Percentiles rank a stretch among this genome's conserved stretches.
Conservation (phyloP, 2,888 invertebrate genomes). For the Empis stercorea region DNA sequence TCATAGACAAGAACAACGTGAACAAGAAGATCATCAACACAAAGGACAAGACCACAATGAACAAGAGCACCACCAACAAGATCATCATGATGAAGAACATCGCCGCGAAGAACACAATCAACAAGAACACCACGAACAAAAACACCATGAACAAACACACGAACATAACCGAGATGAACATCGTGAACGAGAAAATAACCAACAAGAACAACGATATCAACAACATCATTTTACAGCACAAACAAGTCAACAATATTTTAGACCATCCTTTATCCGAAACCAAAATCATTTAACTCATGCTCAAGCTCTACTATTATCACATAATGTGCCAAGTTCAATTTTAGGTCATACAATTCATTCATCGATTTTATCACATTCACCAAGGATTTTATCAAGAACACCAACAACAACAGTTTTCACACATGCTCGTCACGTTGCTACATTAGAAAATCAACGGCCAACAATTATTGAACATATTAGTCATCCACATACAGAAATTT, state of each 20-base stretch:
- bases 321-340: constrained; percentile 21
- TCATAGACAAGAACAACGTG: constrained; percentile 9
- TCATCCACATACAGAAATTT: constrained; percentile 24
- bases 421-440: constrained; percentile 9
- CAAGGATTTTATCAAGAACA: constrained; percentile 24
- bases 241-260: constrained; percentile 33
- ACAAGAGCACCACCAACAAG: constrained; percentile 11
- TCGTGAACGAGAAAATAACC: background rate
- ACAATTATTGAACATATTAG: constrained; percentile 17
- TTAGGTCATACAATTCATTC: constrained; percentile 30
- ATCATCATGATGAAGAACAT: no score
- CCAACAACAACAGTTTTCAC: constrained; percentile 15
- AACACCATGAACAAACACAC: constrained; percentile 1
- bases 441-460: constrained; percentile 14
- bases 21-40: constrained; percentile 6
- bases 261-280: constrained; percentile 26
- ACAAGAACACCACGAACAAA: constrained; percentile 23
- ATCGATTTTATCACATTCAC: constrained; percentile 25
- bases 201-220: constrained; percentile 14
- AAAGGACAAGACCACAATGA: background rate
- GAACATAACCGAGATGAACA: background rate
- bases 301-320: constrained; percentile 24
- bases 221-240: constrained; percentile 36
- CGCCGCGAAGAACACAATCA: constrained; percentile 18
- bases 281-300: constrained; percentile 21